Conservation (phyloP, 2,888 invertebrate genomes). For the Heliconius ethilla region DNA sequence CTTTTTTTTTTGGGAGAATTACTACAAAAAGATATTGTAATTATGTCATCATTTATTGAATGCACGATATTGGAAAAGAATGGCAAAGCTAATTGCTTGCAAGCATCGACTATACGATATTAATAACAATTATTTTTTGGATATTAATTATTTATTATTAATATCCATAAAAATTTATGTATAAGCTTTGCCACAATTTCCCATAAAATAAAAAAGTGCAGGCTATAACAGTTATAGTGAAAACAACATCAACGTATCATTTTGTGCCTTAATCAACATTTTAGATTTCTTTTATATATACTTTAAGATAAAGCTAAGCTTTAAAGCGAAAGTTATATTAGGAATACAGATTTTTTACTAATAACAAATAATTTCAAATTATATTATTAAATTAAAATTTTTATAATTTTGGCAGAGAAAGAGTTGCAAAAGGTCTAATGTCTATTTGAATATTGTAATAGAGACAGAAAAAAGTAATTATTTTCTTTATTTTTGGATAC, state of each 20-base stretch:
- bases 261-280: not conserved
- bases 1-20: not conserved
- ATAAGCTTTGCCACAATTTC: conserved; percentile 22
- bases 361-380: not conserved
- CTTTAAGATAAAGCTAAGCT: not conserved
- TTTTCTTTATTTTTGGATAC: no score
- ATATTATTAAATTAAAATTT: not conserved
- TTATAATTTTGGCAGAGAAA: not conserved
- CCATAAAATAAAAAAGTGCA: conserved; percentile 32
- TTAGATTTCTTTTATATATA: not conserved
- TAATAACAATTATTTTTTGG: no score
- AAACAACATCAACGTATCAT: conserved; percentile 4
- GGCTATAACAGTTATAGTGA: conserved; percentile 27
- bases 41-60: conserved; percentile 9
- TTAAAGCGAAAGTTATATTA: conserved; percentile 2
- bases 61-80: conserved; percentile 39
- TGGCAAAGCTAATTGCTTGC: conserved; percentile 14
- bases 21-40: not conserved
- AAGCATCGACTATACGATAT: no score
- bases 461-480: no score
- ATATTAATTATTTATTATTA: no score
- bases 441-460: not conserved
- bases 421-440: not conserved
- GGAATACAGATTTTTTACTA: conserved; percentile 10
- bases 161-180: not conserved